Base-by-base conservation (phyloP, 2,797 vertebrate species). In the Artibeus lituratus region DNA sequence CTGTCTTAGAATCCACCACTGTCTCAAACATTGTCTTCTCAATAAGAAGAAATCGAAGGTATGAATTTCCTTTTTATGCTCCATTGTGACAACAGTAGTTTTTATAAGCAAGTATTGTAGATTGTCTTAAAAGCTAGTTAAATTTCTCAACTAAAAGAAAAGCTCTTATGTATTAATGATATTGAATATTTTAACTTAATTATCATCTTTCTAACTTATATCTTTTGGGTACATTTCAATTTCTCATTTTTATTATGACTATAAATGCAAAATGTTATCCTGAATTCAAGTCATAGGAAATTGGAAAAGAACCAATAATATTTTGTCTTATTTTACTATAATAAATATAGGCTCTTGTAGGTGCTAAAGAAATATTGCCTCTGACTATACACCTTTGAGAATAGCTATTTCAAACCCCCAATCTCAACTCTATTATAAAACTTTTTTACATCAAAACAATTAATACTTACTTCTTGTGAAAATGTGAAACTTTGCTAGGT, bases 321-420 rank as follows among this genome's bases (percentile, higher is more conserved):
- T 86, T 89, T 96, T 83, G 29, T 47, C 10, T 77, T 86, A 39
- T 87, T 89, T 37, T 53, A 16, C 32, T 94, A 4, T 47, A 89
- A 51, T 90, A 44, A 44, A 76, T 42, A 49, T 26, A 80, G 32
- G 35, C 62, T 4, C 1, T 80, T 90, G 82, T 67, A 47, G 72
- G 16, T 70, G 37, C 21, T 94, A 74, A 94, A 87, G n/a, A 90
- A 76, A 47, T 90, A 92, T 29, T 94, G 87, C 59, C 53, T 90
- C 87, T 85, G 26, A 92, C 37, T 29, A 49, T 1, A 80, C 32
- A 26, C 77, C 47, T 87, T 90, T 92, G 84, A 78, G 11, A 92
- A 92, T n/a, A 94, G 35, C 19, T 82, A 9, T 92, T 94, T 96
- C 37, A 96, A 94, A 90, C 11, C 80, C 42, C 37, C 19, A 77